Base-by-base conservation (phyloP, 2,113 vertebrate genomes). In the Sula dactylatra region DNA sequence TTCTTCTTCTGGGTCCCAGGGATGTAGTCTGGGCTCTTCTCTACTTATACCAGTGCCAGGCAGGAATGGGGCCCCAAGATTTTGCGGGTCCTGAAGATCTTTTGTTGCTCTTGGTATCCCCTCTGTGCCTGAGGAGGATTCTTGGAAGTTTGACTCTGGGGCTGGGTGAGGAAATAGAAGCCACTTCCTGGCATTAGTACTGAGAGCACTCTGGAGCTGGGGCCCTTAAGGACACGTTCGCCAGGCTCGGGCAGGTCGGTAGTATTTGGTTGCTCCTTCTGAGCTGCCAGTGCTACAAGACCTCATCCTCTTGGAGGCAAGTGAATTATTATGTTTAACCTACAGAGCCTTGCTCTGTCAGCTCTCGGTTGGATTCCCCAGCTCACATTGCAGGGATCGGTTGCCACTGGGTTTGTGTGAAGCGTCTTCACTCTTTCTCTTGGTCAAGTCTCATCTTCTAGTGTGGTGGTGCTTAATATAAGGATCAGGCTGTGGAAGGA, bases 41-140 rank as follows among this genome's bases (percentile, higher is more conserved):
- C 31, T 0, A 2, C 42, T 29, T 47, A 0, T 52, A 5, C 52
- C 1, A 2, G 12, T 82, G 70, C 29, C 29, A 59, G 52, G 76
- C 40, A 74, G 55, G 55, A 81, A 10, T 5, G 19, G 29, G 61
- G 22, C 58, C 54, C 15, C 31, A 36, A 47, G 55, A 42, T 25
- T 44, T 31, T 13, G 11, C 54, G 50, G 45, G 20, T 38, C 32
- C 44, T 45, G 62, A 61, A 83, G 73, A 26, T 36, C n/a, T 76
- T 67, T 6, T 66, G 16, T 83, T 59, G 47, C 54, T 55, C 2
- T 50, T 84, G 58, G 32, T 40, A 52, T 76, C 26, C 24, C 3
- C 16, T 58, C 22, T 47, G 47, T 78, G n/a, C 42, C 24, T 58
- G 91, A 61, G 72, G 36, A 92, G 11, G 58, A 52, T 88, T 86